phyloP scores from a whole-genome alignment of 2,113 vertebrate species.

The Microtus montanus region DNA sequence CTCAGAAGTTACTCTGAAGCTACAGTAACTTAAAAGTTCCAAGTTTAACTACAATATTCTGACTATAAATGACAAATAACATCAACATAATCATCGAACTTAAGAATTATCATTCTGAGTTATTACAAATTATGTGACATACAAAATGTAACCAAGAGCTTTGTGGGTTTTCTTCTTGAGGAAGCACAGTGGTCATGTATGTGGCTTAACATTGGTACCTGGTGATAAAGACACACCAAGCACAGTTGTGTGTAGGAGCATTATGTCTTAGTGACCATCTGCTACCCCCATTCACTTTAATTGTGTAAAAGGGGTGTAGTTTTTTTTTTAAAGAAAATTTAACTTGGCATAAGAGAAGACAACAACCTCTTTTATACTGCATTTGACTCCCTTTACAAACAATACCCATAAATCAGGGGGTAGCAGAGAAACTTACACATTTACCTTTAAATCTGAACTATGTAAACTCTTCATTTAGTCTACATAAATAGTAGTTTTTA shows the following conservation, averaged over 20 bases:
- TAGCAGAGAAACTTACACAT: background rate
- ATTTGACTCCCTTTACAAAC: background rate
- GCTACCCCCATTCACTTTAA: background rate
- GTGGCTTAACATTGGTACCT: background rate
- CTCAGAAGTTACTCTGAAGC: background rate
- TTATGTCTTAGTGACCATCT: background rate
- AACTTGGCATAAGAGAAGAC: background rate
- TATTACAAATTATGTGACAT: conserved; percentile 48
- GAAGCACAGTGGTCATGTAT: background rate
- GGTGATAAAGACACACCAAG: background rate
- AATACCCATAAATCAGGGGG: background rate
- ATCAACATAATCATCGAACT: conserved; percentile 48
- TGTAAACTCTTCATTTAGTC: background rate
- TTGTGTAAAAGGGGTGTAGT: background rate
- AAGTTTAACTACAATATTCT: background rate
- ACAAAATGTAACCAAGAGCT: conserved; percentile 15
- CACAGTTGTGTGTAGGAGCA: background rate
- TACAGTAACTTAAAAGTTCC: conserved; percentile 34
- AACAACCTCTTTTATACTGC: background rate
- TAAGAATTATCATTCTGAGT: conserved; percentile 47
- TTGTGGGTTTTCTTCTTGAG: background rate
- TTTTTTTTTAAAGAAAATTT: background rate
- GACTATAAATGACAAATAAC: background rate
- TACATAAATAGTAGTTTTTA: background rate
- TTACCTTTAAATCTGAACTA: background rate